Evolutionary conservation across 2,113 vertebrate genomes (phyloP).

Genomic region (Psittacula cyanocephala): DNA sequence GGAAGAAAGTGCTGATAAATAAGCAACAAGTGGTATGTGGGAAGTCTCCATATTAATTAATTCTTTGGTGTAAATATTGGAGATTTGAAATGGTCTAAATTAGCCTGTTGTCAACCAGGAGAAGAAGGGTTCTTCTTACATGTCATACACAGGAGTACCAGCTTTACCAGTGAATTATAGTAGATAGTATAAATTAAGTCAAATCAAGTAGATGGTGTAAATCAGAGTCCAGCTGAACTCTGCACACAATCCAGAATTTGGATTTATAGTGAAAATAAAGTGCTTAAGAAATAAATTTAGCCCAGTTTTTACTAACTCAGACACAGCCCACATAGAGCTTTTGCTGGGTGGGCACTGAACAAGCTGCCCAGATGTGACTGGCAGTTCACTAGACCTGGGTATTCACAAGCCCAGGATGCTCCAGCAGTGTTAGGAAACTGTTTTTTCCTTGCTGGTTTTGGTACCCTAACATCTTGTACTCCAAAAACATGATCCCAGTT

Average conservation of each 20-base stretch:
- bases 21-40: fast-evolving
- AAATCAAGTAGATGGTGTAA: neutral
- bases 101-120: neutral
- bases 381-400: fast-evolving
- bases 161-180: neutral
- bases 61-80: neutral
- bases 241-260: neutral
- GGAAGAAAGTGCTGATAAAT: neutral
- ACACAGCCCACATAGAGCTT: neutral
- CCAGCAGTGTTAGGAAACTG: neutral
- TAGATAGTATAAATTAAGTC: neutral
- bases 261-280: neutral
- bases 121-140: neutral
- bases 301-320: neutral
- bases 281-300: neutral
- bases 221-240: neutral
- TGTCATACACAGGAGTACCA: neutral
- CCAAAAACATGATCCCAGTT: neutral
- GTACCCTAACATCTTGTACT: neutral
- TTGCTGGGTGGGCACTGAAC: neutral
- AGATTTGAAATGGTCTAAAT: neutral
- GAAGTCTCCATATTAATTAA: neutral
- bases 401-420: neutral
- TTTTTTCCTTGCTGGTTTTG: neutral
- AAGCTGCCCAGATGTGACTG: neutral